Percentiles rank a stretch among this genome's conserved stretches.
Conservation (phyloP, 2,113 vertebrate species). For the Campylomormyrus numenius region DNA sequence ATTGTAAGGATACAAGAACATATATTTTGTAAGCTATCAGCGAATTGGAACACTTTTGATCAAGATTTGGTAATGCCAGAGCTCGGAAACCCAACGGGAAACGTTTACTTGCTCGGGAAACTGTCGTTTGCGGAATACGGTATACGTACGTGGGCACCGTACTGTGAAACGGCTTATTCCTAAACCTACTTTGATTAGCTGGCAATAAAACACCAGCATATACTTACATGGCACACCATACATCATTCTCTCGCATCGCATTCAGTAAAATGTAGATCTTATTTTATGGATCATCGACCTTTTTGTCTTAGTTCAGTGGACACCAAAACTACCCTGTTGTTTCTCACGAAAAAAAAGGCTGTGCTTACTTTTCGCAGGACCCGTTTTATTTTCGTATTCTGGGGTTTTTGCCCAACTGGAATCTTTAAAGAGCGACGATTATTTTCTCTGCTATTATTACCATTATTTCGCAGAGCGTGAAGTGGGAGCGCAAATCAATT, state of each 20-base stretch:
- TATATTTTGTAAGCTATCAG: neutral
- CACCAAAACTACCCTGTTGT: neutral
- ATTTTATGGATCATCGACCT: neutral
- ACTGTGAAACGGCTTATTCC: neutral
- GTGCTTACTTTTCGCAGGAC: neutral
- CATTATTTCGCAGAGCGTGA: slow-evolving; percentile 1
- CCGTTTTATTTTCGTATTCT: neutral
- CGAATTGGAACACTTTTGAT: neutral
- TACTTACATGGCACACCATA: neutral
- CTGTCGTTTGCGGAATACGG: neutral
- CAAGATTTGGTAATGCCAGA: neutral
- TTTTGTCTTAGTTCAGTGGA: neutral
- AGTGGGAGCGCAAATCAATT: slow-evolving; percentile 13
- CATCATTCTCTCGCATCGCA: neutral
- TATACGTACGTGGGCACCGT: neutral
- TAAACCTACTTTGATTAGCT: neutral
- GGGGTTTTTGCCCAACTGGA: neutral
- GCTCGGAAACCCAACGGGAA: neutral
- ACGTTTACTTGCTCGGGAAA: neutral
- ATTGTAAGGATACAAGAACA: neutral
- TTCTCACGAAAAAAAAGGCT: neutral
- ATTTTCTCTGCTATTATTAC: slow-evolving; percentile 5
- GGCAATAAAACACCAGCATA: neutral
- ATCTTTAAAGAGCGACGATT: slow-evolving; percentile 3
- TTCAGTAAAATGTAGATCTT: neutral